These are phyloP conservation scores for Cisticola juncidis DNA, from an alignment of 2,113 vertebrate genomes.

Conservation along the genomic window DNA sequence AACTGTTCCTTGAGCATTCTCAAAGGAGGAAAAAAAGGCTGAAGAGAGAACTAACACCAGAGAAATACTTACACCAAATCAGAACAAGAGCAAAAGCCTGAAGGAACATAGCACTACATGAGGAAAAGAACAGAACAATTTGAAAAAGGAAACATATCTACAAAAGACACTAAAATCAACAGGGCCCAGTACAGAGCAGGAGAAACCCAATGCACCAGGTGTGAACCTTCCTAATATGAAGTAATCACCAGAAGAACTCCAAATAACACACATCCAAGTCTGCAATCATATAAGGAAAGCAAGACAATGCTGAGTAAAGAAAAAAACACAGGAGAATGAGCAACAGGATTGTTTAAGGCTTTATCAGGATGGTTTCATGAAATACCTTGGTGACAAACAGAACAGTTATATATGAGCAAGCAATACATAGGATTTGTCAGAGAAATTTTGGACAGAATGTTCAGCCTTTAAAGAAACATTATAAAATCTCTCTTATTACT, in stretches of 20 bases:
- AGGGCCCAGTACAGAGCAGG: background rate
- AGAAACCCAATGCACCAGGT: background rate
- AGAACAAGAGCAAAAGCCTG: background rate
- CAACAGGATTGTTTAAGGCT: background rate
- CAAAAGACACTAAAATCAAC: background rate
- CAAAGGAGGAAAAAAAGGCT: background rate
- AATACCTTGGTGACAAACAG: background rate
- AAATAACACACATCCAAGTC: background rate
- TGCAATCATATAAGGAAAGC: background rate
- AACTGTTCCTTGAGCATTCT: background rate
- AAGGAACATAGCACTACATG: background rate
- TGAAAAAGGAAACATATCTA: background rate
- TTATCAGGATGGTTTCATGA: background rate
- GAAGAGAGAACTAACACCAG: background rate
- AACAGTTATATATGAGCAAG: slow-evolving; percentile 18
- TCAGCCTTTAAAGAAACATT: background rate
- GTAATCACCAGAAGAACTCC: background rate
- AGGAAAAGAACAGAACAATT: background rate
- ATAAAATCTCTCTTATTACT: background rate
- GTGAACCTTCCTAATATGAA: background rate
- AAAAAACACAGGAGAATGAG: background rate
- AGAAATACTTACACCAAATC: background rate
- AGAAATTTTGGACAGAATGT: slow-evolving; percentile 43
- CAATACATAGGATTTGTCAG: slow-evolving; percentile 12
- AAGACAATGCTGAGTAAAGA: background rate